Conservation (phyloP, 2,888 invertebrate species). For the Cyclophora punctaria region DNA sequence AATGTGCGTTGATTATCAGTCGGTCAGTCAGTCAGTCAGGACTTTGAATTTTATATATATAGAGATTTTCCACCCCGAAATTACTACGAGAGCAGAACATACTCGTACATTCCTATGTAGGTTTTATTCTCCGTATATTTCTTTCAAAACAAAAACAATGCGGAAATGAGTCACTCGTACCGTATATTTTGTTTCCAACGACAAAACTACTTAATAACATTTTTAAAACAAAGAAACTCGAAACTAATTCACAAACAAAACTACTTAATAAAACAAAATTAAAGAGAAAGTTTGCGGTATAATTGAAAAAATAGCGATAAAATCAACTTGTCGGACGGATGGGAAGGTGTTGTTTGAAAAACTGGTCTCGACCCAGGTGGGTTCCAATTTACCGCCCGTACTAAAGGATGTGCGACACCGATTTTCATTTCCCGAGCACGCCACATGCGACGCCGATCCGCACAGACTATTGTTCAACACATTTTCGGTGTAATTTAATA, state of each 20-base stretch:
- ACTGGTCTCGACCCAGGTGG: conserved; percentile 40
- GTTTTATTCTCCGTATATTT: too few species aligned
- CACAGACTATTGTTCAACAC: background rate
- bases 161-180: too few species aligned
- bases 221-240: too few species aligned
- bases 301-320: conserved; percentile 9
- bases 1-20: too few species aligned
- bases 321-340: conserved; percentile 17
- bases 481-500: background rate
- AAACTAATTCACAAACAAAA: background rate
- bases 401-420: conserved; percentile 38
- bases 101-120: too few species aligned
- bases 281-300: background rate
- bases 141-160: too few species aligned
- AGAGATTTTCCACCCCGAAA: too few species aligned
- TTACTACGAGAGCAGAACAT: too few species aligned
- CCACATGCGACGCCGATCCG: conserved; percentile 1
- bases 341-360: conserved; percentile 30
- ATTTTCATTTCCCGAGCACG: conserved; percentile 33
- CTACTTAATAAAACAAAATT: conserved; percentile 1
- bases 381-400: conserved; percentile 47
- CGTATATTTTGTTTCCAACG: too few species aligned
- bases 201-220: too few species aligned
- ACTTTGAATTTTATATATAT: too few species aligned
- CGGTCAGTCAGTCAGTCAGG: too few species aligned